Evolutionary conservation across 2,888 invertebrate genomes (phyloP), one percentile per base, ranked within the genome.

Genomic region (Saturnia pavonia): DNA sequence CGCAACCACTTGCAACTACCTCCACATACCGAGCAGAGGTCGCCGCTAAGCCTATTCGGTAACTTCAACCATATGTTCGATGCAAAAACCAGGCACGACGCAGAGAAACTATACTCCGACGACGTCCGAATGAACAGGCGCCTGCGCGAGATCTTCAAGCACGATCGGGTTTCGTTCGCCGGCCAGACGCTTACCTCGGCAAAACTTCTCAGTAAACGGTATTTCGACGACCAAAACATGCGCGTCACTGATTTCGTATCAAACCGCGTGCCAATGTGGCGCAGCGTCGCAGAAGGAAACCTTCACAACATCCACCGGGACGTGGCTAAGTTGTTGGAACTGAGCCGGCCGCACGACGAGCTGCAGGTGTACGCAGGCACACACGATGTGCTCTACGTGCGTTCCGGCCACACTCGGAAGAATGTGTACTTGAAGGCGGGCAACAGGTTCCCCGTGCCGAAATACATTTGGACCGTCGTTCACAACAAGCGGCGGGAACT

Each of bases 31-130:
- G 87, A 88, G 54, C 73, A 27, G 70, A 63, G 75, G 75, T 79
- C 83, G 57, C 91, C 91, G 77, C 89, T 91, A 75, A 87, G 85
- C 74, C 79, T 94, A 74, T 85, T 94, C 76, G 93, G 92, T 78
- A 92, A 91, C 87, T 91, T 94, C 85, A 88, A 91, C 81, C 88
- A 89, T 76, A 91, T 93, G 93, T 91, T 94, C 85, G 94, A 93
- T 85, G 82, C 88, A 54, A 75, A 73, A 68, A 89, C 88, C 57
- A 85, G 91, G 16, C 80, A 70, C 76, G 89, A 86, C 79, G 91
- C 92, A 71, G 89, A 88, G 76, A 79, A 76, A 1, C 86, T 94
- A n/a, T 92, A 86, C 85, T 82, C 88, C 11, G 91, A 92, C 83
- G 90, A 89, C 76, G 83, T 70, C 42, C 75, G 88, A 22, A 77